Base-by-base conservation (phyloP, 2,113 vertebrate genomes). In the Rhynchomys soricoides region DNA sequence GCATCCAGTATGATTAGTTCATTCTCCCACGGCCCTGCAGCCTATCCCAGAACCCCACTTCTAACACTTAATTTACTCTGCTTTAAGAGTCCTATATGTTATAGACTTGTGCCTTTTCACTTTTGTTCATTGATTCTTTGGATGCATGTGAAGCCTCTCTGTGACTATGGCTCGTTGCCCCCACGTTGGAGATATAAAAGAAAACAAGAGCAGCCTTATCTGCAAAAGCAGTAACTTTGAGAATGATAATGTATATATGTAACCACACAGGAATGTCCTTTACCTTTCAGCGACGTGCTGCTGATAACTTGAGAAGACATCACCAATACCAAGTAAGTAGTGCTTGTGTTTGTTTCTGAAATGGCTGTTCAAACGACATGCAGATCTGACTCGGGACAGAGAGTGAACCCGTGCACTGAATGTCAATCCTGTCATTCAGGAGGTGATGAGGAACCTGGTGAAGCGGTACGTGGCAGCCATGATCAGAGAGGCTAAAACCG, bases 391-490 rank as follows among this genome's bases (percentile, higher is more conserved):
- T 34, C 78, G 87, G 88, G 85, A 73, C 11, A 91, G 48, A 82
- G 97, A 29, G 7, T 24, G 24, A 37, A 78, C 57, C 85, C 83
- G 2, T 85, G 24, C 37, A 93, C 9, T 81, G 48, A 94, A 57
- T 75, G 9, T 15, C n/a, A 55, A 13, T 73, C 52, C 24, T 82
- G 1, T 83, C 73, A 2, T 96, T 93, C 96, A 99, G 99, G 99
- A 99, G 92, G 99, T 99, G 88, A 98, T 99, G 98, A 99, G 98
- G 97, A 99, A 99, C 98, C 98, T 99, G 91, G 99, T 99, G 82
- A 99, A 99, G 97, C 98, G 99, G 22, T 99, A 99, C 2, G 99
- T 99, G 45, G 99, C 99, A 0, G 99, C 99, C n/a, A 99, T 99
- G 99, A 99, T 99, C 96, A 98, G 99, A 99, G 99, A 99, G 96